Evolutionary conservation across 1,140 invertebrate species (phyloP).

Genomic region (Drosophila orena): DNA sequence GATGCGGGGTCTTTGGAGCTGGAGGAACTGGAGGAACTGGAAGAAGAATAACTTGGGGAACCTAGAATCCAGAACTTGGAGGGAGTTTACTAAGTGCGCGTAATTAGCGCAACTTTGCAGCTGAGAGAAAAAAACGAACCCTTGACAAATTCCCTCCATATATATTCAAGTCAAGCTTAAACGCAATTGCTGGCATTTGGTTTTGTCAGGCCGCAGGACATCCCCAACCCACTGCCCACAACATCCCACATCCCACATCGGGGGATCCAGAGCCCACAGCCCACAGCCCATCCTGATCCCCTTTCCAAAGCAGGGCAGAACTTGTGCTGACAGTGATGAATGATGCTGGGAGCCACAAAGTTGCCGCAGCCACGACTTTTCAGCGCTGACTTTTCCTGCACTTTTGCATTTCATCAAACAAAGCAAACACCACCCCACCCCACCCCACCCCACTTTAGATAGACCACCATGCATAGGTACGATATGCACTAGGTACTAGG

Average conservation of each 20-base stretch:
- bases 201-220: constrained; percentile 66
- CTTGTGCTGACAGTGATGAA: constrained; percentile 65
- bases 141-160: constrained; percentile 61
- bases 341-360: constrained; percentile 70
- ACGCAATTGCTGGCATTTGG: constrained; percentile 55
- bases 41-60: constrained; percentile 1
- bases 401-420: constrained; percentile 67
- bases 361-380: constrained; percentile 63
- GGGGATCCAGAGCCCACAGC: no score
- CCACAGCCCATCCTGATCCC: no score
- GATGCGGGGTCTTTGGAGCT: constrained; percentile 29
- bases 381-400: constrained; percentile 61
- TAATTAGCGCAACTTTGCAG: constrained; percentile 68
- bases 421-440: not conserved
- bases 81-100: constrained; percentile 65
- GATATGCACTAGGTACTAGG: not conserved
- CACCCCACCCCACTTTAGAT: not conserved
- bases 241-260: no score
- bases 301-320: not conserved
- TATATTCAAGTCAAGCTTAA: constrained; percentile 51
- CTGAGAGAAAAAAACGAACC: constrained; percentile 3
- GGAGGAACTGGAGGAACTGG: not conserved
- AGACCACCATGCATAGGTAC: not conserved
- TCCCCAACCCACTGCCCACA: not conserved
- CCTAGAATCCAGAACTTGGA: constrained; percentile 6